phyloP scores from a whole-genome alignment of 1,140 invertebrate genomes.

The Hylyphantes graminicola region DNA sequence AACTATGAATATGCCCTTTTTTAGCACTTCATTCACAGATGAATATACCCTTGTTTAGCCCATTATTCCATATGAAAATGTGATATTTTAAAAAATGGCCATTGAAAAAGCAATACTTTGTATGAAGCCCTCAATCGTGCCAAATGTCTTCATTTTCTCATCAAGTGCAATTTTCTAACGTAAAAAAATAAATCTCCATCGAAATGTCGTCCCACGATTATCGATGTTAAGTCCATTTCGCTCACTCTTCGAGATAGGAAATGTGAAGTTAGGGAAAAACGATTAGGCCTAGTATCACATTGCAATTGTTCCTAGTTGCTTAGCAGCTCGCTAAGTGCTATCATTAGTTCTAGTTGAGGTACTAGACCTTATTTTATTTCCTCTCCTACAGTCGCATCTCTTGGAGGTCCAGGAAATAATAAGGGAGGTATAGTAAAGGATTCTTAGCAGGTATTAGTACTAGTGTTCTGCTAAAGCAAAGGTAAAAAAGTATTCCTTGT shows the following conservation, averaged over 20 bases:
- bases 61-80: no score
- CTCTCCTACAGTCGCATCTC: constrained; percentile 7
- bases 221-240: constrained; percentile 17
- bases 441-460: constrained; percentile 48
- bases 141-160: no score
- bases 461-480: neutral
- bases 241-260: constrained; percentile 12
- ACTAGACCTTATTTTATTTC: constrained; percentile 4
- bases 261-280: constrained; percentile 35
- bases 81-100: no score
- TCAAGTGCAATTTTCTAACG: no score
- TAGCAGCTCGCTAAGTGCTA: constrained; percentile 45
- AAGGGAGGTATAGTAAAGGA: constrained; percentile 2
- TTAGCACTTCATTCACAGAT: no score
- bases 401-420: constrained; percentile 1
- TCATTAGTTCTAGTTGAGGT: constrained; percentile 52
- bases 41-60: no score
- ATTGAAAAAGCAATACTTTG: no score
- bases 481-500: constrained; percentile 16
- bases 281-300: constrained; percentile 35
- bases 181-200: no score
- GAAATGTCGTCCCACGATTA: neutral
- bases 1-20: no score
- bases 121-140: no score
- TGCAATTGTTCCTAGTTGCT: constrained; percentile 44